These are phyloP conservation scores for Pangasius larnaudii DNA, from an alignment of 2,797 vertebrate species.

Conservation along the genomic window DNA sequence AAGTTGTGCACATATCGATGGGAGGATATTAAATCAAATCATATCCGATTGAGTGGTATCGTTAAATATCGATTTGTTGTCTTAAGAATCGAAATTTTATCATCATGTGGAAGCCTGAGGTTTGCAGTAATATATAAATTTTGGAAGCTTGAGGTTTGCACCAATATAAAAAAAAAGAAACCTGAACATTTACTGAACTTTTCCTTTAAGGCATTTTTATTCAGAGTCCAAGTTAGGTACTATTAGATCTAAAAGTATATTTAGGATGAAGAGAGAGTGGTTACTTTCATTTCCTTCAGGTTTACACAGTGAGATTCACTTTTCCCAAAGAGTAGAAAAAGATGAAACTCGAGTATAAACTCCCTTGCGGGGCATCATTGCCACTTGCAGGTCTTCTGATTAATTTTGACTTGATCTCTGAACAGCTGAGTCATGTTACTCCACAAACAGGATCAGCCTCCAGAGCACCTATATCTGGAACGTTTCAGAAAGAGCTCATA, in stretches of 20 bases:
- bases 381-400: slow-evolving; percentile 21
- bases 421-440: slow-evolving; percentile 37
- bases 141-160: too few relatives aligned
- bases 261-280: neutral
- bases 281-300: neutral
- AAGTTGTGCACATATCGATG: neutral
- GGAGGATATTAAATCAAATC: neutral
- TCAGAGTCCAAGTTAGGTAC: neutral
- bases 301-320: slow-evolving; percentile 14
- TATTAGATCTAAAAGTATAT: neutral
- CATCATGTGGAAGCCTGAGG: neutral
- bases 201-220: neutral
- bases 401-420: neutral
- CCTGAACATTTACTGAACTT: neutral
- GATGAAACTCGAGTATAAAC: slow-evolving; percentile 21
- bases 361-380: slow-evolving; percentile 5
- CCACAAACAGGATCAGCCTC: slow-evolving; percentile 15
- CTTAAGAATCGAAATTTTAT: neutral
- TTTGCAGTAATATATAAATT: neutral
- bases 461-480: slow-evolving; percentile 47
- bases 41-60: neutral
- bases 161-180: neutral
- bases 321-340: slow-evolving; percentile 15
- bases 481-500: slow-evolving; percentile 30
- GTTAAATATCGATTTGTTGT: neutral